These are phyloP conservation scores for Macrocentrus cingulum DNA, from an alignment of 1,140 invertebrate genomes.

Conservation along the genomic window DNA sequence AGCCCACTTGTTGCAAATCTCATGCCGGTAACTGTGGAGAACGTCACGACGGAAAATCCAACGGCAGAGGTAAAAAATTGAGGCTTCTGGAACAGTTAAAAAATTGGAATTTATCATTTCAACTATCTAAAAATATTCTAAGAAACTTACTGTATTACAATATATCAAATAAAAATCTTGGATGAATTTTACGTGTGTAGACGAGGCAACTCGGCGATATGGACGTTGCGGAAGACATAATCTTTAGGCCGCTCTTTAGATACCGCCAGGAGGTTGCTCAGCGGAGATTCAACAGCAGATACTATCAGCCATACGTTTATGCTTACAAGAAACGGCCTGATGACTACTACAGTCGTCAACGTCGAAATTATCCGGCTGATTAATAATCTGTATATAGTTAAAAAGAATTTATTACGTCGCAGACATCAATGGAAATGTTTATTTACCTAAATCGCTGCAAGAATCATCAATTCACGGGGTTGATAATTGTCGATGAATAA, in stretches of 20 bases:
- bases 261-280: slow-evolving; percentile 42
- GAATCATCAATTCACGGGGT: too few relatives aligned
- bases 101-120: too few relatives aligned
- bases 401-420: not conserved
- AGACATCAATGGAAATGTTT: not conserved
- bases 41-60: not conserved
- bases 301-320: slow-evolving; percentile 24
- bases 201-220: slow-evolving; percentile 30
- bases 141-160: too few relatives aligned
- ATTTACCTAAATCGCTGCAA: too few relatives aligned
- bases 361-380: not conserved
- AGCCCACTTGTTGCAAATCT: slow-evolving; percentile 19
- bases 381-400: not conserved
- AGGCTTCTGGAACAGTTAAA: too few relatives aligned
- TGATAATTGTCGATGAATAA: too few relatives aligned
- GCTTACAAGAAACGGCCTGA: slow-evolving; percentile 9
- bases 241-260: slow-evolving; percentile 51
- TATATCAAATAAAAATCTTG: not conserved
- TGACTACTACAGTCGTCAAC: not conserved
- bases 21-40: slow-evolving; percentile 10
- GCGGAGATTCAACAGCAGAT: not conserved
- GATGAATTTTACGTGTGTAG: slow-evolving; percentile 2
- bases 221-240: slow-evolving; percentile 52
- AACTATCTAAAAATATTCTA: too few relatives aligned
- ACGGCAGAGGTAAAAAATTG: slow-evolving; percentile 23